Evolutionary conservation across 1,140 invertebrate species (phyloP).

Genomic region (Dendrolimus punctatus): DNA sequence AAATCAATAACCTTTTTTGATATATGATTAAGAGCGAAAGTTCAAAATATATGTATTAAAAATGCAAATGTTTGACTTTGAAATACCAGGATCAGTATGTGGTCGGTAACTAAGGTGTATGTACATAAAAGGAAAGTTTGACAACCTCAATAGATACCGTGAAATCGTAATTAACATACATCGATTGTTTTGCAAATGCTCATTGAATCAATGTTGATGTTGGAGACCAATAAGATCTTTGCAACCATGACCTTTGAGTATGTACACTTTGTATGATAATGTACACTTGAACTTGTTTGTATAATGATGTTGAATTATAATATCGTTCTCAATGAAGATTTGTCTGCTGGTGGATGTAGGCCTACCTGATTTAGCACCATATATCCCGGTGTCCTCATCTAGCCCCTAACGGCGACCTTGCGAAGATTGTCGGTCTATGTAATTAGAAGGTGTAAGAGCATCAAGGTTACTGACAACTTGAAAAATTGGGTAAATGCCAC

Average conservation of each 20-base stretch:
- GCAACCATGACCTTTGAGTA: constrained; percentile 13
- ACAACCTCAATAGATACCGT: constrained; percentile 35
- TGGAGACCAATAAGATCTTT: constrained; percentile 7
- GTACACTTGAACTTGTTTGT: too few species aligned
- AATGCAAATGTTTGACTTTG: neutral
- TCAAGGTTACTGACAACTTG: too few species aligned
- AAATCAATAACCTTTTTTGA: neutral
- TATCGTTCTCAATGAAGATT: too few species aligned
- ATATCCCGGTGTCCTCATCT: too few species aligned
- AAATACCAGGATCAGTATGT: constrained; percentile 4
- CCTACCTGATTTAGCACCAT: too few species aligned
- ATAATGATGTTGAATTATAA: too few species aligned
- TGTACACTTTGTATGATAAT: too few species aligned
- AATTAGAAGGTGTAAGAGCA: too few species aligned
- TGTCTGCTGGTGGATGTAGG: too few species aligned
- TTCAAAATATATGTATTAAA: neutral
- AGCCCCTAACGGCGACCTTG: too few species aligned
- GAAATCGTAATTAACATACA: constrained; percentile 38
- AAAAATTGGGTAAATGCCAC: too few species aligned
- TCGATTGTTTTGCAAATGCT: constrained; percentile 33
- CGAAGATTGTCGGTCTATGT: too few species aligned
- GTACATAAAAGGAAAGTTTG: constrained; percentile 31
- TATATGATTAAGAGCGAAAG: neutral
- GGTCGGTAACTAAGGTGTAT: constrained; percentile 7
- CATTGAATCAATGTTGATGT: constrained; percentile 13